phyloP scores from a whole-genome alignment of 2,888 invertebrate species.

The Metacarcinus magister region DNA sequence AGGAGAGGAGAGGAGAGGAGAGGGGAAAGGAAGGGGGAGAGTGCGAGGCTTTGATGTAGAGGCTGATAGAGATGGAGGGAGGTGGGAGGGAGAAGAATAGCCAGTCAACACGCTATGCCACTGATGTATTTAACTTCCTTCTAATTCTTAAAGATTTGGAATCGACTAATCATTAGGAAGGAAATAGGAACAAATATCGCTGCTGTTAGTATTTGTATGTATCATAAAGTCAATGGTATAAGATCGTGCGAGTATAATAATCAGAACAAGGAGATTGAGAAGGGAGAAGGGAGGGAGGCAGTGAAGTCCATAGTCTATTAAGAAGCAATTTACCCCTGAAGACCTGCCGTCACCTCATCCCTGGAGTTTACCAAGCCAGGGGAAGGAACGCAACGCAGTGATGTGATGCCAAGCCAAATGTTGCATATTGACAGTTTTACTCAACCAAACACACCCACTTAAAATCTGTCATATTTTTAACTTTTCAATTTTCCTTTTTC shows the following conservation, averaged over 20 bases:
- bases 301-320: constrained; percentile 44
- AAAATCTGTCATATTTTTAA: too few species aligned
- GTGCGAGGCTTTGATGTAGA: constrained; percentile 30
- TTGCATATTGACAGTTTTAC: background rate
- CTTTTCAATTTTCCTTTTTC: too few species aligned
- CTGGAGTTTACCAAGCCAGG: background rate
- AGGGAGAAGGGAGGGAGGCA: background rate
- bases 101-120: constrained; percentile 6
- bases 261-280: background rate
- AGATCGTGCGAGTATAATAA: background rate
- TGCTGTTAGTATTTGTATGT: background rate
- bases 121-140: background rate
- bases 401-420: background rate
- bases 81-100: background rate
- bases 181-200: background rate
- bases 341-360: background rate
- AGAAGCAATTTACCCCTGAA: constrained; percentile 33
- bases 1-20: background rate
- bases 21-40: background rate
- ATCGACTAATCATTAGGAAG: background rate
- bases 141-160: background rate
- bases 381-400: background rate
- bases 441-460: too few species aligned
- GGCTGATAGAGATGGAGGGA: constrained; percentile 35
- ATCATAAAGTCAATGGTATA: background rate